Evolutionary conservation across 2,888 invertebrate genomes (phyloP).

Genomic region (Icerya purchasi): DNA sequence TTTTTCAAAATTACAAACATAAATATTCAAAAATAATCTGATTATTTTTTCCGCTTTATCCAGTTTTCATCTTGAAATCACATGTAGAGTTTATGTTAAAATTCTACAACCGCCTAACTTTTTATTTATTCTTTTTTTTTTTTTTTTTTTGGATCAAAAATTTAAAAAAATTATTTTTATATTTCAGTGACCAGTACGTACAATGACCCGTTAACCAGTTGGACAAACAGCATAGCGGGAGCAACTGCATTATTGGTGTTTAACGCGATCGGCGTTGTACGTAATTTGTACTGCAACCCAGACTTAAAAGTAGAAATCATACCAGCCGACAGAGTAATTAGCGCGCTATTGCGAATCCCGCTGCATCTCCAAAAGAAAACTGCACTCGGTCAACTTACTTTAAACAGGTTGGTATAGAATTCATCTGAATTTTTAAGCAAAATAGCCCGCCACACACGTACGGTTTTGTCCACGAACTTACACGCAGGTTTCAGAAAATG

Average conservation of each 20-base stretch:
- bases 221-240: slow-evolving; percentile 6
- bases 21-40: no score
- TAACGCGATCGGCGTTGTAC: not conserved
- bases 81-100: no score
- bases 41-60: no score
- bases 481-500: no score
- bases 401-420: not conserved
- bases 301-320: slow-evolving; percentile 5
- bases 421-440: no score
- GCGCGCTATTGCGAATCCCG: slow-evolving; percentile 5
- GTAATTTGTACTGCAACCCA: slow-evolving; percentile 5
- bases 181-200: slow-evolving; percentile 3
- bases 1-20: no score
- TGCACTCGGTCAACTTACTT: not conserved
- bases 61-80: no score
- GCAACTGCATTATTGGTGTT: slow-evolving; percentile 5
- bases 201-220: slow-evolving; percentile 4
- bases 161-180: not conserved
- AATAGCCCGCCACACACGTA: no score
- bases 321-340: slow-evolving; percentile 7
- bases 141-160: no score
- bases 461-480: no score
- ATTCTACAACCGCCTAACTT: no score
- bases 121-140: no score
- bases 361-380: not conserved